Conservation (phyloP, 2,888 invertebrate species). For the Trachelus troglodyta region DNA sequence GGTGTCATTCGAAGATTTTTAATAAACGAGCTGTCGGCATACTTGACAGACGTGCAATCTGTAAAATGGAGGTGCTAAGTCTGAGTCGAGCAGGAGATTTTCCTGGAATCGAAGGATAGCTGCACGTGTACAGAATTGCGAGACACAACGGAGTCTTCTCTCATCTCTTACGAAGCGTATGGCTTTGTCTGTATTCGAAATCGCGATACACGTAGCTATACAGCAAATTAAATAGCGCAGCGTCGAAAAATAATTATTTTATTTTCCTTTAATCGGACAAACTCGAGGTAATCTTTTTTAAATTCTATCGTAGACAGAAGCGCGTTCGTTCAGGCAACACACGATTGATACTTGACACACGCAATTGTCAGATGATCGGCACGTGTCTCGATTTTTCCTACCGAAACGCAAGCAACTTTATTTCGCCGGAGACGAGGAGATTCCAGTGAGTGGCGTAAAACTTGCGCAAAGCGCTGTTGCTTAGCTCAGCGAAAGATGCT, state of each 20-base stretch:
- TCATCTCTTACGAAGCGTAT: not conserved
- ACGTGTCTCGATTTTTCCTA: no score
- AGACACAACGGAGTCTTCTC: not conserved
- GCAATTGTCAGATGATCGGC: no score
- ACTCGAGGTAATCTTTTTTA: no score
- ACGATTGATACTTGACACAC: no score
- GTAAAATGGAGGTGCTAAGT: not conserved
- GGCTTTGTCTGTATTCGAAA: no score
- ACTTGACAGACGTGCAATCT: not conserved
- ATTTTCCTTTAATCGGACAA: no score
- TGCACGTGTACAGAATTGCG: not conserved
- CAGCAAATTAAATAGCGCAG: no score
- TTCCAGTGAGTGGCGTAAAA: not conserved
- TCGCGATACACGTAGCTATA: no score
- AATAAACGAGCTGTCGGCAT: conserved; percentile 16
- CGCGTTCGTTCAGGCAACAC: no score
- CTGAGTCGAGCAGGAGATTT: not conserved
- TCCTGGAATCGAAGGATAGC: not conserved
- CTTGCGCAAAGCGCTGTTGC: not conserved
- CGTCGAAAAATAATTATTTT: no score
- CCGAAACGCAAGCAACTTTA: not conserved
- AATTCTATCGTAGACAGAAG: no score
- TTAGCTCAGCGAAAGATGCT: not conserved
- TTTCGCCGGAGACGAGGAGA: not conserved
- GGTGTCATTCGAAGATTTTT: conserved; percentile 19